A percentile compares a stretch with the other conserved stretches of the same genome.
Evolutionary conservation across 2,888 invertebrate species (phyloP).

Genomic region (Syrphus vitripennis): DNA sequence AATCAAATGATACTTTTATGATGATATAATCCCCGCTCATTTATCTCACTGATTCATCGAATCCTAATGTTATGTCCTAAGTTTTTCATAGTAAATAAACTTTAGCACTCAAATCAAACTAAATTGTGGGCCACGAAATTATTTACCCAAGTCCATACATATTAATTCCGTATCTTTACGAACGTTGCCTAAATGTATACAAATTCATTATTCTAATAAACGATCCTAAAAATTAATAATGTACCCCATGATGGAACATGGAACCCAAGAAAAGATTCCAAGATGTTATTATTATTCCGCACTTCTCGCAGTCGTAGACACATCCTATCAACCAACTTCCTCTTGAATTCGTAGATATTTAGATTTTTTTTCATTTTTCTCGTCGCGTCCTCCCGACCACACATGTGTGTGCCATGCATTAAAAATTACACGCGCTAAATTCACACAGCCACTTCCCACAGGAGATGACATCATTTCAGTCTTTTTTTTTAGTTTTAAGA

Average conservation of each 20-base stretch:
- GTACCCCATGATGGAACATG: neutral
- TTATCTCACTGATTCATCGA: neutral
- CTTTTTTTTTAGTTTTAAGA: neutral
- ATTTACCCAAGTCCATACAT: neutral
- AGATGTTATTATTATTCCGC: conserved; percentile 7
- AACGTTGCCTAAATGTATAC: neutral
- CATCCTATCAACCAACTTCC: conserved; percentile 18
- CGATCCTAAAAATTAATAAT: neutral
- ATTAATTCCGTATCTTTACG: neutral
- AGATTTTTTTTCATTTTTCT: neutral
- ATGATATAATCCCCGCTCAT: neutral
- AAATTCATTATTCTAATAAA: neutral
- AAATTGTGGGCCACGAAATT: neutral
- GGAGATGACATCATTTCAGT: conserved; percentile 53
- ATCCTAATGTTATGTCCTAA: neutral
- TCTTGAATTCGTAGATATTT: conserved; percentile 5
- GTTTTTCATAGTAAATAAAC: neutral
- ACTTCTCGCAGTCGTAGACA: conserved; percentile 4
- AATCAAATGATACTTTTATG: neutral
- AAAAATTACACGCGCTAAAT: conserved; percentile 8
- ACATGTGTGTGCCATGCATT: conserved; percentile 20
- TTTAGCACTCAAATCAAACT: neutral
- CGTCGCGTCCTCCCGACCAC: neutral
- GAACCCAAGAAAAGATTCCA: no score
- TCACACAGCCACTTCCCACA: conserved; percentile 1